phyloP scores from a whole-genome alignment of 1,140 invertebrate species.

The Dendrolimus kikuchii region DNA sequence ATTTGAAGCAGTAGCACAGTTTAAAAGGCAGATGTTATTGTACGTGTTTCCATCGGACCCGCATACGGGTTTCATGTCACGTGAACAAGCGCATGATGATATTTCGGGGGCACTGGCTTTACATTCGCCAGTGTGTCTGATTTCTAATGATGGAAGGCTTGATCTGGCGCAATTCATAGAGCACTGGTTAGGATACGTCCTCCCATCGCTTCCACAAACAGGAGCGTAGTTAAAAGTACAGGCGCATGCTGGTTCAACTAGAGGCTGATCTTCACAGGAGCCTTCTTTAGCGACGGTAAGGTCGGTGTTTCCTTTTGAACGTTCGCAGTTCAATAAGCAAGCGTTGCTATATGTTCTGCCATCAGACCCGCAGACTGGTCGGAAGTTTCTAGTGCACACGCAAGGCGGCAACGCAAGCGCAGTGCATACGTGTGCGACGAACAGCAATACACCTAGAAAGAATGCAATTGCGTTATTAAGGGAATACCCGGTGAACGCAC shows the following conservation, averaged over 20 bases:
- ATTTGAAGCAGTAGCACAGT: conserved; percentile 34
- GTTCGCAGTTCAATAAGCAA: conserved; percentile 61
- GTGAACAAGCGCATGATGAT: conserved; percentile 44
- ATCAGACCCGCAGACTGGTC: conserved; percentile 69
- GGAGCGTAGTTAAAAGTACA: conserved; percentile 76
- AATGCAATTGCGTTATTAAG: neutral
- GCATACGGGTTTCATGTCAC: conserved; percentile 66
- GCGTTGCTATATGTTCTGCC: conserved; percentile 63
- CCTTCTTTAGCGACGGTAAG: conserved; percentile 11
- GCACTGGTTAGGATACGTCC: conserved; percentile 4
- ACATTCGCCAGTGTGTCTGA: neutral
- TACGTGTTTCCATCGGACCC: conserved; percentile 66
- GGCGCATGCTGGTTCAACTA: conserved; percentile 11
- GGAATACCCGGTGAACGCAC: neutral
- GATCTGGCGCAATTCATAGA: neutral
- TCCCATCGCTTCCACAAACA: conserved; percentile 77
- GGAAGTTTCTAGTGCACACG: conserved; percentile 60
- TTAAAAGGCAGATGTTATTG: conserved; percentile 63
- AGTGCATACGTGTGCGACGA: conserved; percentile 20
- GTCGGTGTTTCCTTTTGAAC: conserved; percentile 7
- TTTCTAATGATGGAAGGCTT: neutral
- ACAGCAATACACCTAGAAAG: conserved; percentile 24
- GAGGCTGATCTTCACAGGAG: conserved; percentile 1
- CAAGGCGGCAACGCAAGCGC: conserved; percentile 40
- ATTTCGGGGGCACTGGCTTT: conserved; percentile 7